Conservation (phyloP, 2,797 vertebrate species). For the Halcyon leucocephala region DNA sequence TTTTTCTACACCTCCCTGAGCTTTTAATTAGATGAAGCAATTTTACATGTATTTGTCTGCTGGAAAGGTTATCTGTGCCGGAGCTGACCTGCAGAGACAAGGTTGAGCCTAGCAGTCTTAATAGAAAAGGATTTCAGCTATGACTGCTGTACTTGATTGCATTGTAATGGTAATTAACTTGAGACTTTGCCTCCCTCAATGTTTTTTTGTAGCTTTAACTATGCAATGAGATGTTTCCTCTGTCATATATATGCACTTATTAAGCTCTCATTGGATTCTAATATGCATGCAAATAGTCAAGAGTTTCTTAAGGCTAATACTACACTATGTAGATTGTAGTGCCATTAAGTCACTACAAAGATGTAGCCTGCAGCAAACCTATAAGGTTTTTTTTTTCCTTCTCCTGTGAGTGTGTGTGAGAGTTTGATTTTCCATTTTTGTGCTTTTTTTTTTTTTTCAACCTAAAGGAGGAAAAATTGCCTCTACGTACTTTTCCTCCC, state of each 20-base stretch:
- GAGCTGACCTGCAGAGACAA: slow-evolving; percentile 81
- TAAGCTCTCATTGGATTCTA: slow-evolving; percentile 76
- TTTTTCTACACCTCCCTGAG: slow-evolving; percentile 80
- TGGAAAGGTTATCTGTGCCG: slow-evolving; percentile 83
- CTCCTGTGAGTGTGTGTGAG: not conserved
- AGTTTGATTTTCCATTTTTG: slow-evolving; percentile 1
- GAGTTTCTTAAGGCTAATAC: slow-evolving; percentile 77
- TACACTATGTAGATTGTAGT: slow-evolving; percentile 60
- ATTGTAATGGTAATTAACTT: slow-evolving; percentile 86
- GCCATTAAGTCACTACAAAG: slow-evolving; percentile 62
- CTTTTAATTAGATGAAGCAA: slow-evolving; percentile 87
- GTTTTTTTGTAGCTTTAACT: slow-evolving; percentile 76
- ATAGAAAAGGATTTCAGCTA: slow-evolving; percentile 82
- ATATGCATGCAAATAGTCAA: slow-evolving; percentile 78
- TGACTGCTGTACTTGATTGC: slow-evolving; percentile 81
- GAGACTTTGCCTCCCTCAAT: slow-evolving; percentile 75
- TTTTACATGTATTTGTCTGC: slow-evolving; percentile 84
- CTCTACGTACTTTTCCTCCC: not conserved
- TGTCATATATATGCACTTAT: slow-evolving; percentile 78
- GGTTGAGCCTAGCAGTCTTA: slow-evolving; percentile 77
- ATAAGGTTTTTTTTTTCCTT: not conserved
- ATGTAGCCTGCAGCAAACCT: slow-evolving; percentile 54
- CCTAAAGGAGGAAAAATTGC: not conserved
- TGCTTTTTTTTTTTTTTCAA: not conserved
- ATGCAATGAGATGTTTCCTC: slow-evolving; percentile 78